A percentile compares a stretch with the other conserved stretches of the same genome.
These are phyloP conservation scores for Peucedramus taeniatus DNA, from an alignment of 2,113 vertebrate species.

Conservation along the genomic window DNA sequence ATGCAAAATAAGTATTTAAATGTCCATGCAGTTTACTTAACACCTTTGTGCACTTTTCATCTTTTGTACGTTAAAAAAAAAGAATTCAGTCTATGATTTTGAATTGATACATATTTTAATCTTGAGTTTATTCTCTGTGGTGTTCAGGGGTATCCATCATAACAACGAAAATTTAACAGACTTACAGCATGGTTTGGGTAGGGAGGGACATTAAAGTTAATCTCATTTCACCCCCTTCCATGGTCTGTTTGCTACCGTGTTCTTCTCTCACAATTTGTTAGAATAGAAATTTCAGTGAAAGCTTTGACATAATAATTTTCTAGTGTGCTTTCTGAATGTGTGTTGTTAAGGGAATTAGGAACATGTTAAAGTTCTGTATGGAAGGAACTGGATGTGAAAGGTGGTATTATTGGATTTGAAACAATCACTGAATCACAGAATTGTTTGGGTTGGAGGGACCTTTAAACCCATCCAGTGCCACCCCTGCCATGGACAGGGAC, in stretches of 20 bases:
- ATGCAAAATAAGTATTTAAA: constrained; percentile 3
- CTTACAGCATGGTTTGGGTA: background rate
- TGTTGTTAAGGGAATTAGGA: background rate
- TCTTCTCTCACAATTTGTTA: background rate
- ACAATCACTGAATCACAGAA: background rate
- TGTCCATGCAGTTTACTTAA: background rate
- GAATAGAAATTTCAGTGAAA: background rate
- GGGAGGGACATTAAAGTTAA: background rate
- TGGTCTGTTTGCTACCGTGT: background rate
- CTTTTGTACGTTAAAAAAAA: background rate
- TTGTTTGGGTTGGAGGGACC: background rate
- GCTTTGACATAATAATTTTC: background rate
- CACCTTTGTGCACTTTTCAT: background rate
- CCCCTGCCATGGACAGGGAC: background rate
- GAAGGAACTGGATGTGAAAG: background rate
- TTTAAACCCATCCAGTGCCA: background rate
- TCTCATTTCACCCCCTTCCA: background rate
- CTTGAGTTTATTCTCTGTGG: background rate
- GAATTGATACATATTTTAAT: background rate
- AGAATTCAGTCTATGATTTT: background rate
- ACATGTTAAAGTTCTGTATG: background rate
- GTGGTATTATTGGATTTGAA: background rate
- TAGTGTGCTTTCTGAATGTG: background rate
- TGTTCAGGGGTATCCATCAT: no score
- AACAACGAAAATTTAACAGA: background rate